phyloP scores from a whole-genome alignment of 2,888 invertebrate genomes.

The Chloromyia formosa region DNA sequence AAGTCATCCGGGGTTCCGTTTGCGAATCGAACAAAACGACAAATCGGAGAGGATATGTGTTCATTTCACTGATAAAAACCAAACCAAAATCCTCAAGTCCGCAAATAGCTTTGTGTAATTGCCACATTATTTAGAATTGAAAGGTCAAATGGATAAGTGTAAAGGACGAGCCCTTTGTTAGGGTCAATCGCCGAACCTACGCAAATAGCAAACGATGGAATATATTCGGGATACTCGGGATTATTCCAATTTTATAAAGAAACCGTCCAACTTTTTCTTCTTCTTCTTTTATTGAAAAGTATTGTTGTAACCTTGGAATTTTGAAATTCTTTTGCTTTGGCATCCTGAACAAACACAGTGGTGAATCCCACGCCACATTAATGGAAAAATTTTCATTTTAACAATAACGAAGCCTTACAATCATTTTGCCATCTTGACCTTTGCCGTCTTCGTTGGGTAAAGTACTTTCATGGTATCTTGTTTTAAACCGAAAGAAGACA shows the following conservation, averaged over 20 bases:
- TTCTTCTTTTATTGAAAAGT: too few relatives aligned
- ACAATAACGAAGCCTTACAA: too few relatives aligned
- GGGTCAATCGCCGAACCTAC: neutral
- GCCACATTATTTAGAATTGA: slow-evolving; percentile 27
- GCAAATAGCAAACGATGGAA: too few relatives aligned
- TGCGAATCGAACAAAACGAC: neutral
- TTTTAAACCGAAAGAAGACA: too few relatives aligned
- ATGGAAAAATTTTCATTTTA: too few relatives aligned
- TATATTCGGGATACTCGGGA: too few relatives aligned
- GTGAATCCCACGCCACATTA: too few relatives aligned
- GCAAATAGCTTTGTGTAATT: slow-evolving; percentile 29
- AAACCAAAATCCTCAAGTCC: slow-evolving; percentile 4
- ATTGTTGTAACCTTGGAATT: neutral
- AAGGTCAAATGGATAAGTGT: slow-evolving; percentile 22
- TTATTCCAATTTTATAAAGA: too few relatives aligned
- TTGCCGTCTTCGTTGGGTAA: too few relatives aligned
- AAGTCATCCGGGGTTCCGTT: neutral
- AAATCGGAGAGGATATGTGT: neutral
- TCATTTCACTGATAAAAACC: neutral
- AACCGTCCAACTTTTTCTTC: too few relatives aligned
- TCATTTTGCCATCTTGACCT: too few relatives aligned
- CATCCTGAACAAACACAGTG: neutral
- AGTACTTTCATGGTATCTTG: too few relatives aligned
- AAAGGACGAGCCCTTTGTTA: neutral
- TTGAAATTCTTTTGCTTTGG: neutral